Evolutionary conservation across 2,113 vertebrate species (phyloP), one percentile per base, ranked within the genome.

Genomic region (Nycticryphes semicollaris): DNA sequence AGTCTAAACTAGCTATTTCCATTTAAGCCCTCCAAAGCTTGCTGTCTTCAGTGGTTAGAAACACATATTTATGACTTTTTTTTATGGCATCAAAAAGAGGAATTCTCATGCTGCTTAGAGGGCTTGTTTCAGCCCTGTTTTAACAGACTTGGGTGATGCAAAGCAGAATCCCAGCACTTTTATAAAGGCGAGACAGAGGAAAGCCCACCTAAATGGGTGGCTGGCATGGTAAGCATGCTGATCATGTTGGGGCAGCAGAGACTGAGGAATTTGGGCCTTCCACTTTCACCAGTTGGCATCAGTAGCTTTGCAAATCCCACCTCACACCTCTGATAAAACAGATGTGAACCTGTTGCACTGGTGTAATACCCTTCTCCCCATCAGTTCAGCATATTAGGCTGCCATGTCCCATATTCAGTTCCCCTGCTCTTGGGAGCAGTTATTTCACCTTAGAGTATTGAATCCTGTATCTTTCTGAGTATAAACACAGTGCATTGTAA

Each of bases 31-130:
- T 95, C 88, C 77, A 81, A 91, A 92, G 56, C 94, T 89, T 57
- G 57, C 93, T 95, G 77, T 95, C 95, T 91, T 82, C 57, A 33
- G 77, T 84, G 66, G 84, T 89, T 95, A 94, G 94, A 95, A 96
- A 89, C 80, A 82, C 31, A 9, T 92, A 94, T 94, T 95, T 94
- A 89, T 35, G 33, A 1, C 1, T 54, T 53, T 81, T 54, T 81
- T 91, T 94, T 90, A 83, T 89, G 2, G 0, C 79, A 78, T 89
- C 39, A 67, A 33, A 89, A 92, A 81, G 23, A 59, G 72, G 30
- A 81, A 89, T 82, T 93, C 86, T 95, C 45, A 69, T 5, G 2
- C 80, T 89, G 45, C 45, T 95, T 73, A 35, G 54, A 47, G 22
- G 39, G 27, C 12, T 62, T 91, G 41, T 92, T 92, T 67, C 43